These are phyloP conservation scores for Drosophila murphyi DNA, from an alignment of 1,140 invertebrate genomes.

Conservation along the genomic window DNA sequence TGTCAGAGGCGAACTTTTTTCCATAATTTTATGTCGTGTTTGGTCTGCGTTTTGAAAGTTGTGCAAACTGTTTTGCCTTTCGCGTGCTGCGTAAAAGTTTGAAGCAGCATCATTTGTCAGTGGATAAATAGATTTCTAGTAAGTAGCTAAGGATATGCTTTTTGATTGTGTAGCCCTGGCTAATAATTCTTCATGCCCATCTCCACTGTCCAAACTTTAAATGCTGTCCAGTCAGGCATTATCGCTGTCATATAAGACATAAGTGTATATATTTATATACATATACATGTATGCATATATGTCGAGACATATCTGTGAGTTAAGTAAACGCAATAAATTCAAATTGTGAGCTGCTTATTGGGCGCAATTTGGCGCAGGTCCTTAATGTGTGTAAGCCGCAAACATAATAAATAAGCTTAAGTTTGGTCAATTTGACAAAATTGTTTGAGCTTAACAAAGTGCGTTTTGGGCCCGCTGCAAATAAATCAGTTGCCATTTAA, in stretches of 20 bases:
- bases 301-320: slow-evolving; percentile 15
- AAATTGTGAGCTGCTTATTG: slow-evolving; percentile 65
- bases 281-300: slow-evolving; percentile 1
- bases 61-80: slow-evolving; percentile 79
- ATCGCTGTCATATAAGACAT: neutral
- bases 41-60: slow-evolving; percentile 57
- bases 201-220: slow-evolving; percentile 55
- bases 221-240: slow-evolving; percentile 40
- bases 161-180: slow-evolving; percentile 73
- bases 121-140: slow-evolving; percentile 81
- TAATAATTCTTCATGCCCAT: slow-evolving; percentile 76
- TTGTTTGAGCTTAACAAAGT: slow-evolving; percentile 74
- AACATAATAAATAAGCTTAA: slow-evolving; percentile 83
- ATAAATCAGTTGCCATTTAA: slow-evolving; percentile 82
- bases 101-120: slow-evolving; percentile 80
- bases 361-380: slow-evolving; percentile 59
- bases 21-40: slow-evolving; percentile 14
- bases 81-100: slow-evolving; percentile 69
- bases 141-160: slow-evolving; percentile 81
- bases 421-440: slow-evolving; percentile 83
- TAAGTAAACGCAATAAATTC: slow-evolving; percentile 66
- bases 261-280: neutral
- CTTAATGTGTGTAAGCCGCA: slow-evolving; percentile 80
- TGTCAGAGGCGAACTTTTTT: slow-evolving; percentile 36
- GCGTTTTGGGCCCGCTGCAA: slow-evolving; percentile 43